Percentiles rank a stretch among this genome's conserved stretches.
phyloP scores from a whole-genome alignment of 2,797 vertebrate genomes.

The Coranthus polyacanthus region DNA sequence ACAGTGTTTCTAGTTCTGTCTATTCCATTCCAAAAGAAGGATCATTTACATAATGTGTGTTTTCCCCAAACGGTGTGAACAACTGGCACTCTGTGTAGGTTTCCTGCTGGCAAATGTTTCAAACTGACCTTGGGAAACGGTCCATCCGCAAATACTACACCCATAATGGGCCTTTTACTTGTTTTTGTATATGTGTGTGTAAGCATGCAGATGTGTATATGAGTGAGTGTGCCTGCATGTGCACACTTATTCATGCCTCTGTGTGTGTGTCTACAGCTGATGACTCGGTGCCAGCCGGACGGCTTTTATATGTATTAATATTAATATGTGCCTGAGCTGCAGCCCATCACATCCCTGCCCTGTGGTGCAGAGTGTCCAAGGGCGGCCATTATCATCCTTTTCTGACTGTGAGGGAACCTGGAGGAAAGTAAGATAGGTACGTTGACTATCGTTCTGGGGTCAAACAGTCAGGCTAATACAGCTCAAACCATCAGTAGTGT shows the following conservation, averaged over 20 bases:
- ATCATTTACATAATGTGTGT: conserved; percentile 89
- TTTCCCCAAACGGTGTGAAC: conserved; percentile 84
- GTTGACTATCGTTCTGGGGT: conserved; percentile 64
- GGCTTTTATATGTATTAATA: conserved; percentile 89
- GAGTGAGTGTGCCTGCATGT: conserved; percentile 31
- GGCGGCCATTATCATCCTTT: conserved; percentile 82
- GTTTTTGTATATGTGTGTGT: conserved; percentile 69
- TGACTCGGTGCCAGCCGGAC: conserved; percentile 81
- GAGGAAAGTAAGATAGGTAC: conserved; percentile 66
- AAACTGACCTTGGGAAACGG: conserved; percentile 87
- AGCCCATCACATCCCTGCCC: conserved; percentile 80
- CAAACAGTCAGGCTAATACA: conserved; percentile 80
- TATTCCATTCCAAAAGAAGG: conserved; percentile 79
- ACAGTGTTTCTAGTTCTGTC: conserved; percentile 74
- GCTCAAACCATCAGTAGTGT: conserved; percentile 65
- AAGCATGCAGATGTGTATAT: conserved; percentile 58
- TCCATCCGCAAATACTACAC: conserved; percentile 80
- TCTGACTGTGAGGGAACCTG: conserved; percentile 73
- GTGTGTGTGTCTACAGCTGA: conserved; percentile 62
- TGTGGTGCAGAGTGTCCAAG: conserved; percentile 81
- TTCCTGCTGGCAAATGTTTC: conserved; percentile 86
- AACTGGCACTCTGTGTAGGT: conserved; percentile 84
- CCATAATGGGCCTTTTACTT: conserved; percentile 88
- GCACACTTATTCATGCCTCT: conserved; percentile 41
- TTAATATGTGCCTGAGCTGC: conserved; percentile 85